These are phyloP conservation scores for Odontothrips loti DNA, from an alignment of 2,888 invertebrate genomes.

Conservation along the genomic window DNA sequence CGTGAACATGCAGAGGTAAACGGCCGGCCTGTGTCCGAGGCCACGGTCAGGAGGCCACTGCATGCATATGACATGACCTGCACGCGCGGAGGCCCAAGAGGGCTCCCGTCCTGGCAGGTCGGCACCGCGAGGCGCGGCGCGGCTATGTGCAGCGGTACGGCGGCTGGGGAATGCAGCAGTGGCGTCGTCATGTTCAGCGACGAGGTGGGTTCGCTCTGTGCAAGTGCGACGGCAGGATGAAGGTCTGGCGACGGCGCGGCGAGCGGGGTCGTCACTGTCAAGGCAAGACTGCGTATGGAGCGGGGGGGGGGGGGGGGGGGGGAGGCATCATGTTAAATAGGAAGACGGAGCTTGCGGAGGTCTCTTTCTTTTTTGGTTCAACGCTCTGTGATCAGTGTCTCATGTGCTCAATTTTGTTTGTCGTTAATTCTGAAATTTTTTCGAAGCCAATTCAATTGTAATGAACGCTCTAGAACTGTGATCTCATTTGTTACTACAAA, in stretches of 20 bases:
- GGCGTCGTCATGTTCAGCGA: not conserved
- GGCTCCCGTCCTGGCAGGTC: not conserved
- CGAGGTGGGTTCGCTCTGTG: not conserved
- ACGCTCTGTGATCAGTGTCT: too few relatives aligned
- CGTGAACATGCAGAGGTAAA: not conserved
- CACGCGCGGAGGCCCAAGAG: not conserved
- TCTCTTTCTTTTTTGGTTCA: too few relatives aligned
- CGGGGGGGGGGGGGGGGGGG: too few relatives aligned
- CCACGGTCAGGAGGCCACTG: too few relatives aligned
- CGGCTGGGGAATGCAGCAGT: not conserved
- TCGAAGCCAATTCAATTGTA: too few relatives aligned
- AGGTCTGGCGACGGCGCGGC: not conserved
- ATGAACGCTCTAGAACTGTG: too few relatives aligned
- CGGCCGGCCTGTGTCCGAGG: not conserved
- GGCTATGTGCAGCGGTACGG: not conserved
- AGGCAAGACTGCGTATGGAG: not conserved
- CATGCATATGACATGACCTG: too few relatives aligned
- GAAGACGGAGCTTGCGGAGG: too few relatives aligned
- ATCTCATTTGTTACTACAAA: too few relatives aligned
- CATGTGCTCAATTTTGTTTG: too few relatives aligned
- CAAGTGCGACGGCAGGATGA: not conserved
- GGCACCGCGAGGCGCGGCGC: not conserved
- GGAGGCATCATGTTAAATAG: too few relatives aligned
- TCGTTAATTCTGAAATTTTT: too few relatives aligned
- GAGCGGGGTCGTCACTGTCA: not conserved